Base-by-base conservation (phyloP, 1,140 invertebrate genomes). In the Meloidogyne floridensis region DNA sequence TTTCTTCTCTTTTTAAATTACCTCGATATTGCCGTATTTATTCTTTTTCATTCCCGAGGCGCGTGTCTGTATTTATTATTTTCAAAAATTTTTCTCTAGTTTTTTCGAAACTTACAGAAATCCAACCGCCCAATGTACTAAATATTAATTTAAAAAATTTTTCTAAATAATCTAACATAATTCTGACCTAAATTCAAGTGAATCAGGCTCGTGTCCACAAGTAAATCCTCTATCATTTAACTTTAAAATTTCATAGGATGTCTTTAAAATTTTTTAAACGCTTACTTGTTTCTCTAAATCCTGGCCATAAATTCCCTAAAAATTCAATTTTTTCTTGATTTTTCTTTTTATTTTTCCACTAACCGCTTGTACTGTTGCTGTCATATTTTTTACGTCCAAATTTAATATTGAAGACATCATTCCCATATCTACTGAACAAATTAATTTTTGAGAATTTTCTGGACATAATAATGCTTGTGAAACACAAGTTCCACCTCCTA, bases 1-100 rank as follows among this genome's bases (percentile, higher is more conserved):
- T 13, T 5, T 73, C 15, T 20, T 73, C 51, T 73, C 6, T 8
- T 42, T 47, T n/a, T 20, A 5, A 32, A 43, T 53, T n/a, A 80
- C 72, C 53, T 74, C 84, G 65, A 98, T 98, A 89, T 98, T 98
- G 0, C 97, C 97, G 87, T 98, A 99, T 0, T 94, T 93, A 90
- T 98, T 98, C 91, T 99, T 99, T 91, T 99, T 99, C 97, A 99
- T 99, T 11, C 97, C 97, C 42, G 96, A 98, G 0, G 97, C 97
- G 85, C 96, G 91, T 0, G 97, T 99, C 77, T 79, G 2, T 10
- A 47, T 47, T 47, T 47, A 6, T 4, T 47, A 47, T 47, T 47
- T 4, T 47, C 47, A 47, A 47, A 47, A 1, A 7, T 3, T 20
- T 72, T 43, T 18, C 9, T 7, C 18, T 53, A 32, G 1, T 32